These are phyloP conservation scores for Phrynosoma platyrhinos DNA, from an alignment of 2,113 vertebrate species.

Conservation along the genomic window DNA sequence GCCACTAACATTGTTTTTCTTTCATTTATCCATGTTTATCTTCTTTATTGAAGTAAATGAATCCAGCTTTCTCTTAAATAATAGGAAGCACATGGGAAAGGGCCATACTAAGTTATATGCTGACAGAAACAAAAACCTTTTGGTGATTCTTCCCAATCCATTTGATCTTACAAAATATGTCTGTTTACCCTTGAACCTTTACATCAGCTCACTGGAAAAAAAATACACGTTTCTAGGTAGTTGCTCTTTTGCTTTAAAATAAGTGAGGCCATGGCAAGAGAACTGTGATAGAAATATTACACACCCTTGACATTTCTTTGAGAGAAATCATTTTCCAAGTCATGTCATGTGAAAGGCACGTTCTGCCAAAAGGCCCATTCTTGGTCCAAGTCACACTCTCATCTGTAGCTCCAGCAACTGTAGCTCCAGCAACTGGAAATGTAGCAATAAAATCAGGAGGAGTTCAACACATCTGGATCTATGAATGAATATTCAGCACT, in stretches of 20 bases:
- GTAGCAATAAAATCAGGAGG: neutral
- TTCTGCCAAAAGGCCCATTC: neutral
- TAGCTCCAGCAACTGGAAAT: neutral
- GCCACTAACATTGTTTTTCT: conserved; percentile 65
- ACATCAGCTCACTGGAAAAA: conserved; percentile 20
- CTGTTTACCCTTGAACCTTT: conserved; percentile 53
- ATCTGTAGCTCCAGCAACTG: neutral
- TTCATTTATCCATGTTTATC: conserved; percentile 65
- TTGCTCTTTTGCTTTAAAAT: conserved; percentile 30
- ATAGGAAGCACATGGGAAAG: conserved; percentile 68
- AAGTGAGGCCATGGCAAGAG: rapidly evolving
- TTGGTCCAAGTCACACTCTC: neutral
- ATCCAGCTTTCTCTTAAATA: conserved; percentile 70
- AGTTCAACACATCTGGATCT: neutral
- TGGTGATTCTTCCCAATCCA: conserved; percentile 55
- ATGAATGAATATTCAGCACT: neutral
- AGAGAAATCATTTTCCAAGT: neutral
- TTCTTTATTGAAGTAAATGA: conserved; percentile 65
- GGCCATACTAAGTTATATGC: conserved; percentile 61
- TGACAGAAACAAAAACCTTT: conserved; percentile 69
- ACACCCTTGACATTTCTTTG: neutral
- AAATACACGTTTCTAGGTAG: conserved; percentile 19
- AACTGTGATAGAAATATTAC: conserved; percentile 28
- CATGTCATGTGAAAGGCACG: neutral
- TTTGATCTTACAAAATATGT: conserved; percentile 50